A percentile compares a stretch with the other conserved stretches of the same genome.
These are phyloP conservation scores for Ctenoplectra terminalis DNA, from an alignment of 1,140 invertebrate species.

Conservation along the genomic window DNA sequence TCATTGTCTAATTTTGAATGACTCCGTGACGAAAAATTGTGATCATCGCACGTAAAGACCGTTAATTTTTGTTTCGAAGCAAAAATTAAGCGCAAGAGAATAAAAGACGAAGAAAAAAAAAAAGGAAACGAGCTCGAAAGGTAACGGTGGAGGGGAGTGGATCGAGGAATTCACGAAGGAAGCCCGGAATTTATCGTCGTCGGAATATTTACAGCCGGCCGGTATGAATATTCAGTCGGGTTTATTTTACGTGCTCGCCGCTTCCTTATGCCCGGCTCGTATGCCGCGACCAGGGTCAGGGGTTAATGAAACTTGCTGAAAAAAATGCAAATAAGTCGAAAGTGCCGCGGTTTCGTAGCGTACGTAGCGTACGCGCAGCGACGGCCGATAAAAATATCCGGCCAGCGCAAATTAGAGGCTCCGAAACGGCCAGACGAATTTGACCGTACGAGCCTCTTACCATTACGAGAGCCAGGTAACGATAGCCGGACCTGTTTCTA, in stretches of 20 bases:
- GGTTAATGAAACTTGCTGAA: conserved; percentile 76
- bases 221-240: conserved; percentile 73
- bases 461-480: conserved; percentile 15
- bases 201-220: conserved; percentile 66
- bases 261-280: conserved; percentile 65
- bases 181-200: conserved; percentile 70
- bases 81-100: not conserved
- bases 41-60: not conserved
- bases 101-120: not conserved
- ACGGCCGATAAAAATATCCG: conserved; percentile 63
- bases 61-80: not conserved
- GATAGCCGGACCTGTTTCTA: conserved; percentile 22
- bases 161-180: conserved; percentile 56
- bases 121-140: not conserved
- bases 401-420: conserved; percentile 58
- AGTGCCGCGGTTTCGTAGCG: conserved; percentile 17
- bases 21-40: not conserved
- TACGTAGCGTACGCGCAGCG: not conserved
- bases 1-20: not conserved
- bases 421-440: conserved; percentile 38
- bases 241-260: conserved; percentile 72
- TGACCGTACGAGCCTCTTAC: conserved; percentile 15
- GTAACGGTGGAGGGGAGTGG: not conserved
- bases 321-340: conserved; percentile 73
- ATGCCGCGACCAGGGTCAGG: conserved; percentile 58